Evolutionary conservation across 2,797 vertebrate species (phyloP).

Genomic region (Tauraco hartlaubi): DNA sequence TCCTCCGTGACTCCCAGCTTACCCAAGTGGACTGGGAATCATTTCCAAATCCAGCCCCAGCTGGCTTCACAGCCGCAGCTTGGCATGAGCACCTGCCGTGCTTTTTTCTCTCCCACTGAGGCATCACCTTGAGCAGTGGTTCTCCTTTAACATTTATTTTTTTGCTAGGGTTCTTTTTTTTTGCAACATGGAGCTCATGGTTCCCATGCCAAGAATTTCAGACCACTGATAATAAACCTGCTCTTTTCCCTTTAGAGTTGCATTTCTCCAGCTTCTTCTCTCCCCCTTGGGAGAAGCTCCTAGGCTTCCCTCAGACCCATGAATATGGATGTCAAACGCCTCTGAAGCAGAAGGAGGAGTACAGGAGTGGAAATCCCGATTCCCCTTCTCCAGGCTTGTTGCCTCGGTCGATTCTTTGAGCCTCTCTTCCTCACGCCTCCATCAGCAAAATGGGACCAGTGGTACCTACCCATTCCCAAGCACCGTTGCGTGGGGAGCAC

Average conservation of each 20-base stretch:
- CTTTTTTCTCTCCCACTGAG: background rate
- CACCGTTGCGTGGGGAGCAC: accelerated
- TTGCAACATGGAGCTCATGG: background rate
- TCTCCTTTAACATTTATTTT: background rate
- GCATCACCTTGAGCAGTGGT: background rate
- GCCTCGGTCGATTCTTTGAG: accelerated
- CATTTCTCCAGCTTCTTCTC: background rate
- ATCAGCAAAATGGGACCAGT: accelerated
- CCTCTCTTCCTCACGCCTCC: background rate
- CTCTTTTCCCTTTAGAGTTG: background rate
- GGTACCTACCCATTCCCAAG: accelerated
- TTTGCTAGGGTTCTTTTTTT: no score
- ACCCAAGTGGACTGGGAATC: no score
- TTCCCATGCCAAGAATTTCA: background rate
- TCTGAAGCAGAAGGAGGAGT: background rate
- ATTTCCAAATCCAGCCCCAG: background rate
- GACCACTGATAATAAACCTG: background rate
- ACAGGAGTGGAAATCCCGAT: background rate
- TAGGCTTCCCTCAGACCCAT: background rate
- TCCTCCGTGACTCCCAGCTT: background rate
- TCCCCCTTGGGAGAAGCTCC: background rate
- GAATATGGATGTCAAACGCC: accelerated
- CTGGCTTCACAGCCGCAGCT: background rate
- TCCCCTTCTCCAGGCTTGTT: background rate
- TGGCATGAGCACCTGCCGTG: accelerated